These are phyloP conservation scores for Pipistrellus kuhlii DNA, from an alignment of 2,797 vertebrate genomes.

Conservation along the genomic window DNA sequence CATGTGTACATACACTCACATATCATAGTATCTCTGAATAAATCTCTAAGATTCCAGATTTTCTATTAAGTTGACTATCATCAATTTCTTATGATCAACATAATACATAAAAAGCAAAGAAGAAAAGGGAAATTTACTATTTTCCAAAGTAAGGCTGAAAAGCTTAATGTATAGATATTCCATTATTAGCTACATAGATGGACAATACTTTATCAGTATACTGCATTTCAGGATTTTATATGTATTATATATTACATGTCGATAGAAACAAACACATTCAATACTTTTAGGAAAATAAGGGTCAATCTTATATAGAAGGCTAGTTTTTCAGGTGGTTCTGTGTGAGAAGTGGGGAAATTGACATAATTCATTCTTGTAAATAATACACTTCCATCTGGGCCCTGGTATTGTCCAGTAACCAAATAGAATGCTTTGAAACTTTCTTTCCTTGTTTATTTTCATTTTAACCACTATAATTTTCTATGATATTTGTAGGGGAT, in stretches of 20 bases:
- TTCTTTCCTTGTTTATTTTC: constrained; percentile 33
- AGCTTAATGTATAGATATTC: constrained; percentile 13
- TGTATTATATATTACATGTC: neutral
- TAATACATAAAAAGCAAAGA: constrained; percentile 3
- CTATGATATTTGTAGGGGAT: constrained; percentile 21
- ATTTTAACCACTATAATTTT: constrained; percentile 6
- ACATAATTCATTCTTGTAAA: constrained; percentile 63
- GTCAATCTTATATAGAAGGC: constrained; percentile 19
- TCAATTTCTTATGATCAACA: neutral
- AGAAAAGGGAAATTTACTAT: neutral
- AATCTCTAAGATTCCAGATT: neutral
- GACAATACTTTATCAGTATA: neutral
- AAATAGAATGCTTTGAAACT: constrained; percentile 68
- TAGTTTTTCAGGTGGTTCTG: constrained; percentile 55
- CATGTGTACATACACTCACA: neutral
- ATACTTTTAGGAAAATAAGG: neutral
- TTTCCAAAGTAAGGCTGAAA: neutral
- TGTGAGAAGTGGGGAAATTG: constrained; percentile 49
- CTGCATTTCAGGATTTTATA: neutral
- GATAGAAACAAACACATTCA: neutral
- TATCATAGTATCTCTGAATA: neutral
- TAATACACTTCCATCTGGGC: constrained; percentile 44
- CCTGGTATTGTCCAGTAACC: constrained; percentile 41
- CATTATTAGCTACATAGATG: neutral
- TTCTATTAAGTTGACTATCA: neutral